Evolutionary conservation across 1,140 invertebrate species (phyloP).

Genomic region (Caerostris extrusa): DNA sequence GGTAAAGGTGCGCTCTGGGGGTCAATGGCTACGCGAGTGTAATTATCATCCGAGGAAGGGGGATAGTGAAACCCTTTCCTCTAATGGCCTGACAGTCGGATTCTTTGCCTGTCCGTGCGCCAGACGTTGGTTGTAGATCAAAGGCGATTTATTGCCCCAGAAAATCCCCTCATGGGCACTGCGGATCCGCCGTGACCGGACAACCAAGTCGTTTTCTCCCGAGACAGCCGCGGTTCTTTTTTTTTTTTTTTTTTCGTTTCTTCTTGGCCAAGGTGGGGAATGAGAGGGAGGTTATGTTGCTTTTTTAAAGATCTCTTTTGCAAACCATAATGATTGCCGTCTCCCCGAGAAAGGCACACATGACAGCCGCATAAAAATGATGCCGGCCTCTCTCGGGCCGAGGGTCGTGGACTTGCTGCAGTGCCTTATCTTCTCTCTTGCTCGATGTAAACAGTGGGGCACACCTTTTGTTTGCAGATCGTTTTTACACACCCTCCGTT

Average conservation of each 20-base stretch:
- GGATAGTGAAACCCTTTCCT: constrained; percentile 50
- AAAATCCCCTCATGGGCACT: constrained; percentile 18
- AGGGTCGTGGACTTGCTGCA: constrained; percentile 23
- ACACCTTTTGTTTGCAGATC: constrained; percentile 66
- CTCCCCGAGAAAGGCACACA: background rate
- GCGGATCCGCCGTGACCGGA: constrained; percentile 52
- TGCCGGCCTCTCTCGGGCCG: constrained; percentile 9
- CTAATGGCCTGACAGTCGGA: constrained; percentile 62
- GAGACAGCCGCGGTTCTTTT: background rate
- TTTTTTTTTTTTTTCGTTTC: background rate
- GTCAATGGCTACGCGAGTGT: constrained; percentile 37
- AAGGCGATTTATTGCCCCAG: constrained; percentile 49
- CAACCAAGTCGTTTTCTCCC: constrained; percentile 15
- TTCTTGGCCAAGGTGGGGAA: constrained; percentile 31
- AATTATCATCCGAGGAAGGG: constrained; percentile 18
- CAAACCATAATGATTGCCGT: constrained; percentile 46
- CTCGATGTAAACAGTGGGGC: constrained; percentile 47
- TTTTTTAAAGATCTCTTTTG: constrained; percentile 54
- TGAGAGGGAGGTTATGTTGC: constrained; percentile 35
- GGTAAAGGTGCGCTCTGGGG: background rate
- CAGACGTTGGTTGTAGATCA: constrained; percentile 56
- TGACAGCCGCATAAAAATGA: constrained; percentile 55
- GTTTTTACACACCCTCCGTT: background rate
- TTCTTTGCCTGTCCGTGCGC: constrained; percentile 52
- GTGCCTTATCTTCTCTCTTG: constrained; percentile 22